A percentile compares a stretch with the other conserved stretches of the same genome.
These are phyloP conservation scores for Mastigias papua DNA, from an alignment of 30 jellyfish, hydroid and myxozoan species.

Conservation along the genomic window DNA sequence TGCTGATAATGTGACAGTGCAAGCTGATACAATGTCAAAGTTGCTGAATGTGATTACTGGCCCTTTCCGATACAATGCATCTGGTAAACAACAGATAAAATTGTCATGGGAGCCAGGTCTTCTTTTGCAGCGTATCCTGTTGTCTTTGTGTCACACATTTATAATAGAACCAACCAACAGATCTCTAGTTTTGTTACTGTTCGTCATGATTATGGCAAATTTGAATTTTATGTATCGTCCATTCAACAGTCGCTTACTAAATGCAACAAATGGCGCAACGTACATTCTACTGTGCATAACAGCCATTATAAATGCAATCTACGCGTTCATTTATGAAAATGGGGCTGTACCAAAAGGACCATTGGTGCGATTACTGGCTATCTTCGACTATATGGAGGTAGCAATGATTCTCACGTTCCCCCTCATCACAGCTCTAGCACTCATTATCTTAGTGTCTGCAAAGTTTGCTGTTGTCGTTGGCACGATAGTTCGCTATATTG, in stretches of 20 bases:
- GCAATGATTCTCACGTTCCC: background rate
- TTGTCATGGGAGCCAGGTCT: conserved; percentile 3
- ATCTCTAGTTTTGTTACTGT: background rate
- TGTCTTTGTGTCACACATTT: background rate
- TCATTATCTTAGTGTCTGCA: background rate
- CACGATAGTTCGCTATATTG: background rate
- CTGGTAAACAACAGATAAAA: background rate
- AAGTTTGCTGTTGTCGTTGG: background rate
- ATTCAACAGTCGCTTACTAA: background rate
- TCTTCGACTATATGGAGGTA: background rate
- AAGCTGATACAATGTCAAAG: background rate
- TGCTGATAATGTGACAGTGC: background rate
- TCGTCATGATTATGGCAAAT: background rate
- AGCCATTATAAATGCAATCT: background rate
- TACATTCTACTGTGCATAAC: background rate
- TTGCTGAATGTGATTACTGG: conserved; percentile 8
- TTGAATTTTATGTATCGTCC: background rate
- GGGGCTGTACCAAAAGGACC: conserved; percentile 4
- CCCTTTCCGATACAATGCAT: background rate
- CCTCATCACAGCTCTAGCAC: background rate
- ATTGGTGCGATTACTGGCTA: background rate
- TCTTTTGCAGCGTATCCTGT: background rate
- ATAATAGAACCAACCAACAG: background rate
- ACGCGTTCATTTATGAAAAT: background rate
- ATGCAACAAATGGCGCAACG: background rate